A percentile compares a stretch with the other conserved stretches of the same genome.
Conservation (phyloP, 30 jellyfish, hydroid and myxozoan genomes). For the Catostylus mosaicus region DNA sequence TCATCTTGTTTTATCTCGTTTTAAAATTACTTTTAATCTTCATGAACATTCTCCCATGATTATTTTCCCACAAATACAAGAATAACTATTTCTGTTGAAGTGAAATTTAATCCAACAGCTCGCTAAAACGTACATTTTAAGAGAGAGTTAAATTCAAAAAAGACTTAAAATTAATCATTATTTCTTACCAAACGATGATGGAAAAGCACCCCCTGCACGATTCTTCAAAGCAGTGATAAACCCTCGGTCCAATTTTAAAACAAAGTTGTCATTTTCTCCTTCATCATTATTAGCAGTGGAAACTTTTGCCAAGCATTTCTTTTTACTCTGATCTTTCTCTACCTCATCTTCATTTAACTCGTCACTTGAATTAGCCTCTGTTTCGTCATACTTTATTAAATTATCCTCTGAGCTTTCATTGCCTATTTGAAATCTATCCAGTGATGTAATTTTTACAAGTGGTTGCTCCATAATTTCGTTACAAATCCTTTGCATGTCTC, state of each 20-base stretch:
- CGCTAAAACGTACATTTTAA: too few species aligned
- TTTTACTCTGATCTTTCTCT: neutral
- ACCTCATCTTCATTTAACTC: neutral
- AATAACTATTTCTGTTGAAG: too few species aligned
- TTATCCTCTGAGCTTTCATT: neutral
- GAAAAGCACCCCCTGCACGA: neutral
- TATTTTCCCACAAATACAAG: too few species aligned
- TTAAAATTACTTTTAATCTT: too few species aligned
- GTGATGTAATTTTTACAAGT: slow-evolving; percentile 9
- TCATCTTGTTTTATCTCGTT: too few species aligned
- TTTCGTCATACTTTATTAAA: neutral
- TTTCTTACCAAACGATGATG: neutral
- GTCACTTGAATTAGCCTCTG: neutral
- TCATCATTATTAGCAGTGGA: neutral
- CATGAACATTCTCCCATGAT: too few species aligned
- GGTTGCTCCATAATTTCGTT: slow-evolving; percentile 54
- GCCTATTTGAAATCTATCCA: slow-evolving; percentile 4
- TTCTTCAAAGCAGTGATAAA: slow-evolving; percentile 1
- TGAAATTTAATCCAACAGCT: too few species aligned
- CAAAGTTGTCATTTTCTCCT: neutral
- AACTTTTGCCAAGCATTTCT: neutral
- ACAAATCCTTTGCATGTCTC: slow-evolving; percentile 51
- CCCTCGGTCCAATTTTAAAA: neutral
- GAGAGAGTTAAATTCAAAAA: too few species aligned
- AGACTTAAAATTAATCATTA: too few species aligned